A percentile compares a stretch with the other conserved stretches of the same genome.
Evolutionary conservation across 1,140 invertebrate genomes (phyloP).

Genomic region (Drosophila bocki): DNA sequence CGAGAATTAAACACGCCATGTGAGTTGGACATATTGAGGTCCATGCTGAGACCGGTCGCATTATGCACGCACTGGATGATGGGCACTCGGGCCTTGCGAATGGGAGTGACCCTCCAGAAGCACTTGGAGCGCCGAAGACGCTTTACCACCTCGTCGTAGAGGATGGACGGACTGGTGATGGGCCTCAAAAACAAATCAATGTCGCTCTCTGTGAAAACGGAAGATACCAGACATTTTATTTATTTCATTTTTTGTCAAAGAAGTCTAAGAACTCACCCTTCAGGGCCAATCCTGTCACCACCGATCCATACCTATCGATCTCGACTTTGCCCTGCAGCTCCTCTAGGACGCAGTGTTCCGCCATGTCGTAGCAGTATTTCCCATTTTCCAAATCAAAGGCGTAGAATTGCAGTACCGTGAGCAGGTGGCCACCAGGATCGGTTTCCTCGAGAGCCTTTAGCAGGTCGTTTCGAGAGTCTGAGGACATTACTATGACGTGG

Average conservation of each 20-base stretch:
- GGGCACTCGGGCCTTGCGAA: constrained; percentile 71
- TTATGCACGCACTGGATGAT: constrained; percentile 73
- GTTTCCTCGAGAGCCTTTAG: constrained; percentile 20
- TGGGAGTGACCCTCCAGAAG: constrained; percentile 56
- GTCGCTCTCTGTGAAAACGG: constrained; percentile 58
- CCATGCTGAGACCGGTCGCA: constrained; percentile 57
- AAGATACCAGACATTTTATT: too few species aligned
- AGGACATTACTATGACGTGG: neutral
- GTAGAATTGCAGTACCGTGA: constrained; percentile 45
- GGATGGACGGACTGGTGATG: constrained; percentile 1
- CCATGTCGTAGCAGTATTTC: constrained; percentile 22
- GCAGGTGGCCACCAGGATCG: constrained; percentile 41
- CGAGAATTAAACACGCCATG: constrained; percentile 65
- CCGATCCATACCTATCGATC: constrained; percentile 67
- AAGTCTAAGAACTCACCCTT: constrained; percentile 43
- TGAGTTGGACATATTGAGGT: constrained; percentile 70
- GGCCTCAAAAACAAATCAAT: constrained; percentile 69
- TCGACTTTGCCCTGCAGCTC: constrained; percentile 29
- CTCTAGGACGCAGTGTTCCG: constrained; percentile 39
- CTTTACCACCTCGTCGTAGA: constrained; percentile 53
- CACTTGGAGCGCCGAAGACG: constrained; percentile 44
- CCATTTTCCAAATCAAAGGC: constrained; percentile 36
- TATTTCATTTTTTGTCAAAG: neutral
- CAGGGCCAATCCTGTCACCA: constrained; percentile 66
- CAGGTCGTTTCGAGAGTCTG: neutral